These are phyloP conservation scores for Hypolimnas misippus DNA, from an alignment of 2,888 invertebrate genomes.

Conservation along the genomic window DNA sequence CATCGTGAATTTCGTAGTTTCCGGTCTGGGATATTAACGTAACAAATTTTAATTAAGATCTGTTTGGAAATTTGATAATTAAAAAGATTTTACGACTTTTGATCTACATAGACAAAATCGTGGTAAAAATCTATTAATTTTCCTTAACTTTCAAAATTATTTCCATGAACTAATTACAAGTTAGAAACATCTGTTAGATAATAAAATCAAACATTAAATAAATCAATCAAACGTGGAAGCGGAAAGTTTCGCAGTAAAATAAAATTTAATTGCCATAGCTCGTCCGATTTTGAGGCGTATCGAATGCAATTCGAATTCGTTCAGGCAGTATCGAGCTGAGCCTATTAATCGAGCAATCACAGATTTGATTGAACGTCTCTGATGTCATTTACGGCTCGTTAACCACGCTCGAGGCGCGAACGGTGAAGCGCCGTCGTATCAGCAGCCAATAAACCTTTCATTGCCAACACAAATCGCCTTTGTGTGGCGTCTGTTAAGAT, in stretches of 20 bases:
- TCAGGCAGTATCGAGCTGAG: constrained; percentile 50
- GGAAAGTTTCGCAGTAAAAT: constrained; percentile 42
- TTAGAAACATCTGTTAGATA: constrained; percentile 36
- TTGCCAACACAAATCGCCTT: constrained; percentile 43
- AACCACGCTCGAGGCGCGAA: constrained; percentile 66
- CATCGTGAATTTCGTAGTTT: background rate
- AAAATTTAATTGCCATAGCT: constrained; percentile 50
- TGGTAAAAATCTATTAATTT: constrained; percentile 19
- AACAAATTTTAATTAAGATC: background rate
- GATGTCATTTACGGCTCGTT: constrained; percentile 72
- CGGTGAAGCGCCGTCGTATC: constrained; percentile 47
- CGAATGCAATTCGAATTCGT: constrained; percentile 47
- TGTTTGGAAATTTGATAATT: background rate
- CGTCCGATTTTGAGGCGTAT: constrained; percentile 46
- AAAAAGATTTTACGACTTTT: constrained; percentile 1
- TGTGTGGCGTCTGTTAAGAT: constrained; percentile 13
- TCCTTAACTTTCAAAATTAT: constrained; percentile 19
- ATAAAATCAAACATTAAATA: constrained; percentile 39
- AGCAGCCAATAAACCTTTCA: constrained; percentile 67
- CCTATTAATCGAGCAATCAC: constrained; percentile 63
- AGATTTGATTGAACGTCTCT: constrained; percentile 70
- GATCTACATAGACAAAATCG: constrained; percentile 14
- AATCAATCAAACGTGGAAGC: constrained; percentile 42
- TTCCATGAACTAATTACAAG: constrained; percentile 32
- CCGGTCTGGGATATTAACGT: background rate